Evolutionary conservation across 2,113 vertebrate species (phyloP), one percentile per base, ranked within the genome.

Genomic region (Willisornis vidua): DNA sequence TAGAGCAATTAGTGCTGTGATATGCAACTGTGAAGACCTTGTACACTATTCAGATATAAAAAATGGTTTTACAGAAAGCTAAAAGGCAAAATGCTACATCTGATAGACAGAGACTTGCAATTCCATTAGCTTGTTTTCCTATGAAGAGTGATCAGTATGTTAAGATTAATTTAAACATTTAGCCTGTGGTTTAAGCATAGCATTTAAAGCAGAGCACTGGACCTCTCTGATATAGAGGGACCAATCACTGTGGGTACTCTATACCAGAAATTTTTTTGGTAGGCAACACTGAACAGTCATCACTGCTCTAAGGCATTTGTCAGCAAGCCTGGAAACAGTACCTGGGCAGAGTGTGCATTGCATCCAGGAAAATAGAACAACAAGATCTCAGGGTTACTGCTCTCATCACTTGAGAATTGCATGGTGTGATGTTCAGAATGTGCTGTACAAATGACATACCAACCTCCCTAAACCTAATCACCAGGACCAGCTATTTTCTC

Each of bases 401-500:
- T 77, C 17, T 54, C 26, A 20, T 51, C 73, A 37, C 54, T 46
- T 5, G 20, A 39, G 20, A 91, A 20, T 26, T 5, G 6, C 10
- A 14, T 1, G 2, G 20, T 41, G n/a, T 49, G 77, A 65, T 3
- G 4, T 2, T 14, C 25, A 52, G 31, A 55, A 26, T 0, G 0
- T 85, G 74, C 22, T 10, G 4, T 76, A 48, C 29, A 35, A 31
- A 61, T 6, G 45, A 43, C 39, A 71, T 10, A 9, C 5, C 19
- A 80, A 31, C 31, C 31, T 73, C 65, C 20, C 76, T 18, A 48
- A 48, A 62, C 26, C 26, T 43, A 19, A 37, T 16, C 8, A 35
- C 17, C 3, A 59, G 15, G 12, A 74, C 8, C 3, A 39, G 9
- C 37, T 73, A 2, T 68, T 91, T 87, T 86, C 35, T 92, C 19